phyloP scores from a whole-genome alignment of 2,113 vertebrate species.

The Antidorcas marsupialis region DNA sequence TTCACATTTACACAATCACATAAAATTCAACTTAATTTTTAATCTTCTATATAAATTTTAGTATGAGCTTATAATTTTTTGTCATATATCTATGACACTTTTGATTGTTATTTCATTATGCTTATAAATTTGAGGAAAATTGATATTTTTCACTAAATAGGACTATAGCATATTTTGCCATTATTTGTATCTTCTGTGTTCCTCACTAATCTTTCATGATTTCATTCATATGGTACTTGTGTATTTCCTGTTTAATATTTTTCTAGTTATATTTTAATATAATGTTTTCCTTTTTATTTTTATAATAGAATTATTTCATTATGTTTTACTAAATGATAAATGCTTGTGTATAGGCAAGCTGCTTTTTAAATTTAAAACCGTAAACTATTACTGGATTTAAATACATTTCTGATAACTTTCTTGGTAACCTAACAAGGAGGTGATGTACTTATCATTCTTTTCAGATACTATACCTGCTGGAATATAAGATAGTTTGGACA shows the following conservation, averaged over 20 bases:
- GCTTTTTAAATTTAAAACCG: not conserved
- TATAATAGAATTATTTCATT: not conserved
- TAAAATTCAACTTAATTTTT: not conserved
- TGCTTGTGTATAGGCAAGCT: not conserved
- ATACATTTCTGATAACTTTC: not conserved
- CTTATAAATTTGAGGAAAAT: not conserved
- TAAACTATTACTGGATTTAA: not conserved
- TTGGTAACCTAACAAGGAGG: not conserved
- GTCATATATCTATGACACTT: not conserved
- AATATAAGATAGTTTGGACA: not conserved
- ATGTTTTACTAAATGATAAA: not conserved
- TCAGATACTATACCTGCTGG: not conserved
- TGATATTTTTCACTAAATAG: not conserved
- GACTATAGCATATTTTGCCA: not conserved
- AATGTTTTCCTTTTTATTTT: not conserved
- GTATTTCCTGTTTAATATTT: not conserved
- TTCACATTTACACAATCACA: not conserved
- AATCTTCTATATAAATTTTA: not conserved
- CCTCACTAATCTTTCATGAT: not conserved
- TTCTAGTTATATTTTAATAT: not conserved
- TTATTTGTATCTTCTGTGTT: not conserved
- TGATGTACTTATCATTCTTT: not conserved
- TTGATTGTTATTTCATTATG: not conserved
- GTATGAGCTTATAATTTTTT: not conserved
- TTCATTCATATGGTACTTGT: not conserved